A percentile compares a stretch with the other conserved stretches of the same genome.
These are phyloP conservation scores for Siderastrea radians DNA, from an alignment of 92 coral and sea anemone genomes.

Conservation along the genomic window DNA sequence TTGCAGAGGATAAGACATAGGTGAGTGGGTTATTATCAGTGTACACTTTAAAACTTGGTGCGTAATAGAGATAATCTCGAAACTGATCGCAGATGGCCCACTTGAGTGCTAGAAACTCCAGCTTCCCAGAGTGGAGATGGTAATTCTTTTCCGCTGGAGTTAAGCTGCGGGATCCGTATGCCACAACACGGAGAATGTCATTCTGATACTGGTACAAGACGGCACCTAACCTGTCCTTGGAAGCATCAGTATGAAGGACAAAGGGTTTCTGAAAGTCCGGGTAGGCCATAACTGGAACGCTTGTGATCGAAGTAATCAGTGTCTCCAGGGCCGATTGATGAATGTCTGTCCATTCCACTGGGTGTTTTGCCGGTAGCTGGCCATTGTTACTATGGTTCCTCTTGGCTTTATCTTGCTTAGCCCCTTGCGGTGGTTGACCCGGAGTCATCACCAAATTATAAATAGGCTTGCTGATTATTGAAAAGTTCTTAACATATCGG, in stretches of 20 bases:
- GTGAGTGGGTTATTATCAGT: conserved; percentile 67
- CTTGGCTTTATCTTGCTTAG: conserved; percentile 13
- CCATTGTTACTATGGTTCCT: conserved; percentile 26
- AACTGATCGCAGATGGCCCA: conserved; percentile 64
- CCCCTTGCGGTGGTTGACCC: background rate
- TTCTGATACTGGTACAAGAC: conserved; percentile 49
- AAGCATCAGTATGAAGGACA: conserved; percentile 53
- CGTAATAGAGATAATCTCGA: conserved; percentile 53
- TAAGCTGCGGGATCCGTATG: conserved; percentile 60
- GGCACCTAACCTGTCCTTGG: conserved; percentile 55
- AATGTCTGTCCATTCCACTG: conserved; percentile 56
- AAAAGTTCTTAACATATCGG: conserved; percentile 59
- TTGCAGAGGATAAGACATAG: conserved; percentile 58
- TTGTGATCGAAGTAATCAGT: conserved; percentile 40
- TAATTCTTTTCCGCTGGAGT: conserved; percentile 58
- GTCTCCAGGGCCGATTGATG: conserved; percentile 65
- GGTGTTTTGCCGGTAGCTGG: conserved; percentile 60
- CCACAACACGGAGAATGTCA: conserved; percentile 47
- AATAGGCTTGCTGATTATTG: conserved; percentile 52
- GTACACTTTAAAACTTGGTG: conserved; percentile 42
- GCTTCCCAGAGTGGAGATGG: no score
- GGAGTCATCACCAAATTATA: conserved; percentile 56
- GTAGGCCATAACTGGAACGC: conserved; percentile 64
- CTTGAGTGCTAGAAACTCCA: conserved; percentile 61
- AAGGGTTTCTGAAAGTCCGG: conserved; percentile 51